These are phyloP conservation scores for Mystacornis crossleyi DNA, from an alignment of 2,113 vertebrate genomes.

Conservation along the genomic window DNA sequence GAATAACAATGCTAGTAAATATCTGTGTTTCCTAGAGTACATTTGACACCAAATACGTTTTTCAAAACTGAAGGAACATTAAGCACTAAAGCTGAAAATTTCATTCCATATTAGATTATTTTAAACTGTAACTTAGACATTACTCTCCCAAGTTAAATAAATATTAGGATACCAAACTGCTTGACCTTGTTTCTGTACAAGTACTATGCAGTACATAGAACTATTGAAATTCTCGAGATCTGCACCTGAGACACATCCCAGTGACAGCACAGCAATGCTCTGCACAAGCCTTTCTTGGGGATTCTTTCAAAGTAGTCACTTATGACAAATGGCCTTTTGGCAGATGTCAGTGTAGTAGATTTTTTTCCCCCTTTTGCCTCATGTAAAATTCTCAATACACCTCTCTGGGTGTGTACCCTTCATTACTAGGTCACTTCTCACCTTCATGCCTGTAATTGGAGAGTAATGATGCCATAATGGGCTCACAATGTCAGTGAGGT, in stretches of 20 bases:
- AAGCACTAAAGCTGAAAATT: background rate
- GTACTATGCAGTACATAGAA: background rate
- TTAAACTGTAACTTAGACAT: background rate
- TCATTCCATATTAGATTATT: background rate
- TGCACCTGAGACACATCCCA: background rate
- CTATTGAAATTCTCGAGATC: background rate
- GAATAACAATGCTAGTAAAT: background rate
- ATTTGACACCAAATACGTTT: background rate
- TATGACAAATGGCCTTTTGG: background rate
- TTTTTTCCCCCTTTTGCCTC: background rate
- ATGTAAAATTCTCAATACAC: background rate
- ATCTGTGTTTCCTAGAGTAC: background rate
- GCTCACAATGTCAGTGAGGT: background rate
- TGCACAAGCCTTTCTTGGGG: background rate
- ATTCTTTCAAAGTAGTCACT: background rate
- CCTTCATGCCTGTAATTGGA: background rate
- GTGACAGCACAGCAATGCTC: background rate
- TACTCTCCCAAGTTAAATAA: background rate
- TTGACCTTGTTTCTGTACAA: background rate
- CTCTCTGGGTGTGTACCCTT: background rate
- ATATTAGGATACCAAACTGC: background rate
- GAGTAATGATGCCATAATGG: background rate
- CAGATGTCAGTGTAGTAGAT: background rate
- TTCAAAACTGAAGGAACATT: background rate
- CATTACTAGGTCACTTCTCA: background rate